A percentile compares a stretch with the other conserved stretches of the same genome.
These are phyloP conservation scores for Muscidifurax raptorellus DNA, from an alignment of 1,140 invertebrate genomes.

Conservation along the genomic window DNA sequence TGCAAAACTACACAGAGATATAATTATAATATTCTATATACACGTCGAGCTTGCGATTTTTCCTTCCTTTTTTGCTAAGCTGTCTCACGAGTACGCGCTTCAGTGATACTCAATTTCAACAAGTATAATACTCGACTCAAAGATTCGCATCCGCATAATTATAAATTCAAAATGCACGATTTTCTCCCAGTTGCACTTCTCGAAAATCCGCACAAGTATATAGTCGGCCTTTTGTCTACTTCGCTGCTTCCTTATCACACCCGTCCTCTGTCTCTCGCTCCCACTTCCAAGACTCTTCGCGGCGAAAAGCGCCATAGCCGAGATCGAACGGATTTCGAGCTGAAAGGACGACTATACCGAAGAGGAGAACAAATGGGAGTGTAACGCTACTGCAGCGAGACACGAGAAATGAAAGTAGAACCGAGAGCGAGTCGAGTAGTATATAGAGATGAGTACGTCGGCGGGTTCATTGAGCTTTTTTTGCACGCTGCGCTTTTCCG, in stretches of 20 bases:
- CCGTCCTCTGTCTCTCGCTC: no score
- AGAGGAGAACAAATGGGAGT: neutral
- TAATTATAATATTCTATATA: no score
- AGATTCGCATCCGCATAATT: no score
- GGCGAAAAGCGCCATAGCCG: neutral
- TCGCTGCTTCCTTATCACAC: neutral
- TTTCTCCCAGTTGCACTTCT: no score
- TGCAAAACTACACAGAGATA: neutral
- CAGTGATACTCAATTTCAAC: no score
- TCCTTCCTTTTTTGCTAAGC: no score
- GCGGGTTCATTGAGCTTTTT: constrained; percentile 38
- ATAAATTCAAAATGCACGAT: no score
- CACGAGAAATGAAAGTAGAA: constrained; percentile 22
- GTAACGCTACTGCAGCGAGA: neutral
- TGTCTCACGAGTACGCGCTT: no score
- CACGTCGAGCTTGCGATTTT: no score
- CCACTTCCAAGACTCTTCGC: neutral
- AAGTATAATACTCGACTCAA: no score
- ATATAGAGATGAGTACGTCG: constrained; percentile 19
- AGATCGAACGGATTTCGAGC: constrained; percentile 18
- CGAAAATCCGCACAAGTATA: no score
- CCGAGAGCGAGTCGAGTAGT: constrained; percentile 17
- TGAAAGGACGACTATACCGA: neutral
- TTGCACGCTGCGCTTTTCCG: neutral
- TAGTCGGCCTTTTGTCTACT: neutral